Percentiles rank a stretch among this genome's conserved stretches.
Conservation (phyloP, 2,888 invertebrate genomes). For the Dimorphilus gyrociliatus region DNA sequence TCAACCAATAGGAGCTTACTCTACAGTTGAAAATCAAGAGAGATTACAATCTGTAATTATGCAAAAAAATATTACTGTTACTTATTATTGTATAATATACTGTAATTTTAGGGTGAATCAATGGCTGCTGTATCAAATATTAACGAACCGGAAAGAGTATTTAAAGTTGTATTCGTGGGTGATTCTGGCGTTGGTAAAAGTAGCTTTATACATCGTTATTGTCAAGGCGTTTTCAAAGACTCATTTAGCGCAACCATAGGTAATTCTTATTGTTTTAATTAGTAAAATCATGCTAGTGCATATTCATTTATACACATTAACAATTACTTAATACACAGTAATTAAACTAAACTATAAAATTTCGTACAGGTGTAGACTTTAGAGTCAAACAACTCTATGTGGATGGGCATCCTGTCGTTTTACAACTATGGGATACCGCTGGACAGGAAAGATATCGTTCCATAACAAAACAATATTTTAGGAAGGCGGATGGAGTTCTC, state of each 20-base stretch:
- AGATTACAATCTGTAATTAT: too few relatives aligned
- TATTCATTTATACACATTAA: too few relatives aligned
- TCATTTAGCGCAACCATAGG: conserved; percentile 90
- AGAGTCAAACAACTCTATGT: conserved; percentile 39
- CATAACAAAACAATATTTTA: conserved; percentile 45
- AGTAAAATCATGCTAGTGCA: too few relatives aligned
- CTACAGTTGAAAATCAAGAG: conserved; percentile 8
- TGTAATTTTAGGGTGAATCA: background rate
- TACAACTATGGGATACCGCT: conserved; percentile 60
- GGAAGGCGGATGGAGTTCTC: conserved; percentile 44
- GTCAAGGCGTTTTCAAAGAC: conserved; percentile 67
- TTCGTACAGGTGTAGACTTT: conserved; percentile 43
- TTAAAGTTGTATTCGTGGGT: conserved; percentile 45
- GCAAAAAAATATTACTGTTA: too few relatives aligned
- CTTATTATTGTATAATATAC: background rate
- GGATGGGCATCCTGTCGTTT: conserved; percentile 32
- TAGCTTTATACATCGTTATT: conserved; percentile 83
- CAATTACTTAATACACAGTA: too few relatives aligned
- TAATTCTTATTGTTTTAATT: conserved; percentile 9
- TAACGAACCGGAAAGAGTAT: conserved; percentile 35
- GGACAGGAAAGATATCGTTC: conserved; percentile 70
- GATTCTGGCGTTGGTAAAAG: conserved; percentile 95
- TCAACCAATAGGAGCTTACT: conserved; percentile 22
- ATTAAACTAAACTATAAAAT: too few relatives aligned
- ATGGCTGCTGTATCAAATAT: background rate